Evolutionary conservation across 2,888 invertebrate species (phyloP).

Genomic region (Flexamia atlantica): DNA sequence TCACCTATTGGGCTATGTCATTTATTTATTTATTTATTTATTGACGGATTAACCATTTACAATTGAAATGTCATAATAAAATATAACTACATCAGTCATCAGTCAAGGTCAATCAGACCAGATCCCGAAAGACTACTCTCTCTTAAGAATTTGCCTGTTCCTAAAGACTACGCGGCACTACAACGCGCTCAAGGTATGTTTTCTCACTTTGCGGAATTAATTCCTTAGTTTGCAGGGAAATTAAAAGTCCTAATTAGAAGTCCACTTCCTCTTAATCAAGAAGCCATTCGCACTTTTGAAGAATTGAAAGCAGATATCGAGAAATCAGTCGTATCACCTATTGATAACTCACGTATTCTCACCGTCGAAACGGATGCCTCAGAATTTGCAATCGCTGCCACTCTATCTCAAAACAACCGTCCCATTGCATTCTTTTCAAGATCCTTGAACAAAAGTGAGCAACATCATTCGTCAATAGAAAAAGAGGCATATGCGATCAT

Average conservation of each 20-base stretch:
- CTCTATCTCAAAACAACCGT: neutral
- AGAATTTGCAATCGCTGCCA: constrained; percentile 44
- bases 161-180: neutral
- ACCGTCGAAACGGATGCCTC: constrained; percentile 24
- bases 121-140: constrained; percentile 19
- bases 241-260: neutral
- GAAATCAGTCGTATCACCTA: neutral
- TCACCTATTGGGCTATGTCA: constrained; percentile 2
- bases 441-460: constrained; percentile 16
- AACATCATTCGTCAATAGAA: constrained; percentile 13
- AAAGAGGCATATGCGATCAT: constrained; percentile 66
- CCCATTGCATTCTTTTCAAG: constrained; percentile 58
- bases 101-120: constrained; percentile 3
- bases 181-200: constrained; percentile 39
- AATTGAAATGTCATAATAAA: too few relatives aligned
- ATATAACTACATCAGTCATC: too few relatives aligned
- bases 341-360: constrained; percentile 24
- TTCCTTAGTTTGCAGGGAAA: constrained; percentile 49
- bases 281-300: neutral
- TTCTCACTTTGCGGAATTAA: constrained; percentile 28
- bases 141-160: neutral
- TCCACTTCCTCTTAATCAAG: constrained; percentile 21
- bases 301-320: neutral
- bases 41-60: too few relatives aligned
- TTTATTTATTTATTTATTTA: too few relatives aligned